Percentiles rank a stretch among this genome's conserved stretches.
phyloP scores from a whole-genome alignment of 2,113 vertebrate genomes.

The Pyrgilauda ruficollis region DNA sequence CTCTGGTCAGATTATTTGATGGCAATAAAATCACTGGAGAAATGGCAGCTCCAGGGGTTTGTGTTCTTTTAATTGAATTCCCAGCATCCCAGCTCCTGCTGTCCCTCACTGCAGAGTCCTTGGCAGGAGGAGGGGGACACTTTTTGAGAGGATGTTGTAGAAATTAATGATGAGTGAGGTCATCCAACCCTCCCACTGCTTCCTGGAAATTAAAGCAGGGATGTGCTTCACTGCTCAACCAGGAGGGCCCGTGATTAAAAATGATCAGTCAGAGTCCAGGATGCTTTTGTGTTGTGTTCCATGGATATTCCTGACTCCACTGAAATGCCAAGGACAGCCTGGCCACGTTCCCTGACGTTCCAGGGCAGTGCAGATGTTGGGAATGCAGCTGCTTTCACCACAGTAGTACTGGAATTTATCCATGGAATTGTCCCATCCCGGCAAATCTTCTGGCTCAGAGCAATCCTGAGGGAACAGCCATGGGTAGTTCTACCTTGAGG shows the following conservation, averaged over 20 bases:
- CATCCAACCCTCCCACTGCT: constrained; percentile 31
- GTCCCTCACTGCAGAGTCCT: background rate
- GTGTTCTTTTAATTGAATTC: constrained; percentile 26
- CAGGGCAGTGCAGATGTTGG: background rate
- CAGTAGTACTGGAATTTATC: background rate
- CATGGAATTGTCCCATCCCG: background rate
- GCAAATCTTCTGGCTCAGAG: background rate
- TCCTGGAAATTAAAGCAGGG: constrained; percentile 28
- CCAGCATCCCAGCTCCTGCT: background rate
- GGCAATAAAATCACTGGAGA: background rate
- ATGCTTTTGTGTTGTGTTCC: background rate
- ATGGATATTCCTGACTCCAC: background rate
- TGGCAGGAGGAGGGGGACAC: constrained; percentile 1
- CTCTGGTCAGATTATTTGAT: background rate
- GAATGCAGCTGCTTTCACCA: background rate
- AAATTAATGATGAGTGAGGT: constrained; percentile 36
- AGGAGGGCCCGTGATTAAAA: background rate
- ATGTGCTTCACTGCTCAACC: background rate
- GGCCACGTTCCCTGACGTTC: rapidly evolving
- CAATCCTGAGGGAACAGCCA: background rate
- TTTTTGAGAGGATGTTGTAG: constrained; percentile 5
- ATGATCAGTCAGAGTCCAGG: background rate
- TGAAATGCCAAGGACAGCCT: background rate
- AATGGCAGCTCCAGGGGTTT: background rate
- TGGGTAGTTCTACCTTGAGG: background rate